Conservation (phyloP, 1,140 invertebrate genomes). For the Phthorimaea operculella region DNA sequence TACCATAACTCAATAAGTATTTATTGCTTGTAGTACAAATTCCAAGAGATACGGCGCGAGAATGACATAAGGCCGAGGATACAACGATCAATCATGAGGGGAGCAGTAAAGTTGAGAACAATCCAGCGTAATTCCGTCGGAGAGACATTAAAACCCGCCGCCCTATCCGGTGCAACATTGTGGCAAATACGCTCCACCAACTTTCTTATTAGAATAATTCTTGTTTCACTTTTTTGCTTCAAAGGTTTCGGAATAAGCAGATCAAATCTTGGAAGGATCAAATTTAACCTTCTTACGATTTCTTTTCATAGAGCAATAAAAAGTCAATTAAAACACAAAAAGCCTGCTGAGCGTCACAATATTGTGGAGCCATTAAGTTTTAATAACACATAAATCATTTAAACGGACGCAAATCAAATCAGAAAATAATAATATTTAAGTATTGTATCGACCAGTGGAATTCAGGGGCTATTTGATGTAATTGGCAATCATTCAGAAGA, state of each 20-base stretch:
- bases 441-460: conserved; percentile 48
- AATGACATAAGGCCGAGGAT: conserved; percentile 64
- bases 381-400: conserved; percentile 58
- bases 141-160: conserved; percentile 64
- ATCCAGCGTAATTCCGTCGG: conserved; percentile 66
- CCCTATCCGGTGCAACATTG: conserved; percentile 66
- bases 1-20: conserved; percentile 60
- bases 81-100: conserved; percentile 62
- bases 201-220: conserved; percentile 47
- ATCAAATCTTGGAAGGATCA: not conserved
- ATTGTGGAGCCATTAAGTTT: conserved; percentile 26
- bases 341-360: conserved; percentile 10
- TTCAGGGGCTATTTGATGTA: conserved; percentile 61
- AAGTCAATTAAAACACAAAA: conserved; percentile 5
- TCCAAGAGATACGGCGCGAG: conserved; percentile 51
- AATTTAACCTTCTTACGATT: not conserved
- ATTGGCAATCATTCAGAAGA: conserved; percentile 65
- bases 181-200: conserved; percentile 37
- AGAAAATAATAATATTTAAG: conserved; percentile 36
- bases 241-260: not conserved
- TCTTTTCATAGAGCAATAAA: not conserved
- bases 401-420: conserved; percentile 50
- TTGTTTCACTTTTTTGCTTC: not conserved
- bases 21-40: conserved; percentile 61
- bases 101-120: conserved; percentile 64